Conservation (phyloP, 53 echinoderm and acorn worm genomes). For the Temnopleurus reevesii region DNA sequence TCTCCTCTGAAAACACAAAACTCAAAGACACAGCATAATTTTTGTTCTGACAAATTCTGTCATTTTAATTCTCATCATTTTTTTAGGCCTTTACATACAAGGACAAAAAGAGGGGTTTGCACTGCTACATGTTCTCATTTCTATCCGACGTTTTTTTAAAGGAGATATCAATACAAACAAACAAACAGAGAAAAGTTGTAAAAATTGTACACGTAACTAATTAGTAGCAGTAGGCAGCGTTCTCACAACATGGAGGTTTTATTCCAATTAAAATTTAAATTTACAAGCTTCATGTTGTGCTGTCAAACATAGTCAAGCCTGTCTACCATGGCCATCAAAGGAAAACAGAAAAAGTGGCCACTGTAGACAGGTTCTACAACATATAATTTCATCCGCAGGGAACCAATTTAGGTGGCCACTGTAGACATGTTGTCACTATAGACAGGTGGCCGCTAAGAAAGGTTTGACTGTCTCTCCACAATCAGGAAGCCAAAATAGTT, state of each 20-base stretch:
- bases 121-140: conserved; percentile 49
- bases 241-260: conserved; percentile 26
- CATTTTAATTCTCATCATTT: conserved; percentile 61
- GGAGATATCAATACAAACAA: conserved; percentile 31
- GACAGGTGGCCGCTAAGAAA: too few relatives aligned
- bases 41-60: conserved; percentile 54
- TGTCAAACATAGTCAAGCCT: too few relatives aligned
- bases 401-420: too few relatives aligned
- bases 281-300: conserved; percentile 15
- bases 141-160: conserved; percentile 29
- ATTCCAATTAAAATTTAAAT: conserved; percentile 33
- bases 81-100: conserved; percentile 60
- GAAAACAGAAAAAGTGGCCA: too few relatives aligned
- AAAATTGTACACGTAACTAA: conserved; percentile 46
- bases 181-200: conserved; percentile 8
- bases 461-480: too few relatives aligned
- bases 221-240: conserved; percentile 42
- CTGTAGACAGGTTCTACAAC: too few relatives aligned
- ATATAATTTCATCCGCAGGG: too few relatives aligned
- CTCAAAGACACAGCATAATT: background rate
- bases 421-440: too few relatives aligned
- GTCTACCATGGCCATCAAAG: too few relatives aligned
- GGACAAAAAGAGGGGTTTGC: conserved; percentile 60
- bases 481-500: conserved; percentile 45
- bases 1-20: background rate